phyloP scores from a whole-genome alignment of 2,888 invertebrate genomes.

The Eutolmus rufibarbis region DNA sequence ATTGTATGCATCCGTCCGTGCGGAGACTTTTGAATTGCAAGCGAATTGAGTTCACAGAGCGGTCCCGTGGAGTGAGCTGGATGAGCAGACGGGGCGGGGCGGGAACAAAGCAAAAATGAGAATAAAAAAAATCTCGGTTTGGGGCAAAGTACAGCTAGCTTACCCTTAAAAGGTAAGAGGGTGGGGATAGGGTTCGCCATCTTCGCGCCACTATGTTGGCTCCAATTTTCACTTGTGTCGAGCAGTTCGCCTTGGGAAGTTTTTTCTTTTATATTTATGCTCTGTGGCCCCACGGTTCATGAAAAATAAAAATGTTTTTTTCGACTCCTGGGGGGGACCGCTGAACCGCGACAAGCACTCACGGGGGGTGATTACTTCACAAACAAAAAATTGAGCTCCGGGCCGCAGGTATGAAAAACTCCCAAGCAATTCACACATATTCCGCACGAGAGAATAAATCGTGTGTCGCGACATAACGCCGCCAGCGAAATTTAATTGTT shows the following conservation, averaged over 20 bases:
- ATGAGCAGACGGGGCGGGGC: not conserved
- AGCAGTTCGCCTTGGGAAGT: not conserved
- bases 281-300: not conserved
- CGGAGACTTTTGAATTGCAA: constrained; percentile 1
- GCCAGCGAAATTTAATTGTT: constrained; percentile 2
- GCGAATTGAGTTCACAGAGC: not conserved
- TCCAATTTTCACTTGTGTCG: not conserved
- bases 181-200: not conserved
- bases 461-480: constrained; percentile 6
- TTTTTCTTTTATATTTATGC: not conserved
- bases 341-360: not conserved
- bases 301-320: not conserved
- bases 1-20: constrained; percentile 31
- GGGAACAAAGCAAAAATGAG: not conserved
- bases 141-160: not conserved
- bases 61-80: not conserved
- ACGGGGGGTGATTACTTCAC: not conserved
- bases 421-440: not conserved
- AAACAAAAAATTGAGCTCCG: not conserved
- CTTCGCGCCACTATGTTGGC: not conserved
- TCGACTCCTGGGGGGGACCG: not conserved
- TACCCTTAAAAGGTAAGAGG: not conserved
- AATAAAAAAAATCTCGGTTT: not conserved
- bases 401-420: not conserved
- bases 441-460: not conserved